A percentile compares a stretch with the other conserved stretches of the same genome.
Conservation (phyloP, 2,888 invertebrate genomes). For the Ochropacha duplaris region DNA sequence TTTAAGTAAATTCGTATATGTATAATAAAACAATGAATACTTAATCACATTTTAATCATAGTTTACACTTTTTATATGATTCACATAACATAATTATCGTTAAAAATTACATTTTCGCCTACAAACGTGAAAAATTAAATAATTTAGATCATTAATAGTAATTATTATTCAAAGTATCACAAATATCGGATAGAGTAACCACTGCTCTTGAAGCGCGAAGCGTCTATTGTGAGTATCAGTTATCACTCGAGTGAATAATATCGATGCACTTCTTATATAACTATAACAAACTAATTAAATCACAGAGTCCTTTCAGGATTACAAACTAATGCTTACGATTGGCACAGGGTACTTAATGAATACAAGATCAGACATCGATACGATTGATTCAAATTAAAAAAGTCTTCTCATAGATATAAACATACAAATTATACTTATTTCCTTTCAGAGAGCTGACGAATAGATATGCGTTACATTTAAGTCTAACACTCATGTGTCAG, state of each 20-base stretch:
- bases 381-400: background rate
- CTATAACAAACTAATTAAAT: conserved; percentile 38
- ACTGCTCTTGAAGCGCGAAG: conserved; percentile 75
- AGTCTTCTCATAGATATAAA: background rate
- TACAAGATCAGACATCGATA: background rate
- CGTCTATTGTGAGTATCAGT: conserved; percentile 56
- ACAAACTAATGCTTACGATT: conserved; percentile 19
- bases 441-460: background rate
- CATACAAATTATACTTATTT: background rate
- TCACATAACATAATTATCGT: conserved; percentile 69
- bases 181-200: conserved; percentile 78
- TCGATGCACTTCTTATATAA: background rate
- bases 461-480: background rate
- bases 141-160: conserved; percentile 80
- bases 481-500: background rate
- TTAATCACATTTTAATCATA: conserved; percentile 77
- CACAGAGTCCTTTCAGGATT: conserved; percentile 40
- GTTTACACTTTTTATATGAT: conserved; percentile 69
- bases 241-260: background rate
- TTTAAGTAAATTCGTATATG: too few relatives aligned
- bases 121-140: conserved; percentile 83
- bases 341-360: conserved; percentile 31
- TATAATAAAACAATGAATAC: conserved; percentile 39
- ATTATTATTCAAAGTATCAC: conserved; percentile 81
- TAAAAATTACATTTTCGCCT: conserved; percentile 70